A percentile compares a stretch with the other conserved stretches of the same genome.
Evolutionary conservation across 2,113 vertebrate species (phyloP).

Genomic region (Eleginops maclovinus): DNA sequence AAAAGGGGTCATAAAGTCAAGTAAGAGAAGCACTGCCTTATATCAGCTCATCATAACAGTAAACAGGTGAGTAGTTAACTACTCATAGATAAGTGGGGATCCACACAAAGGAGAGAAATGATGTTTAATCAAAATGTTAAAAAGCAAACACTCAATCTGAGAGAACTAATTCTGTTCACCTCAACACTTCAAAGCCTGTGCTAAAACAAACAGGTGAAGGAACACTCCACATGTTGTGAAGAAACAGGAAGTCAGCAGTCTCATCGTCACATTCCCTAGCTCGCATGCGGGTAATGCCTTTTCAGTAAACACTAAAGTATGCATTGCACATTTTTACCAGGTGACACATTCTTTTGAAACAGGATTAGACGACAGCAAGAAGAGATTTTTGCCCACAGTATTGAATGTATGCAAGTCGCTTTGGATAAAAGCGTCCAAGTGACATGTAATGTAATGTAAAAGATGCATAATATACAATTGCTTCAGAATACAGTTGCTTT

Average conservation of each 20-base stretch:
- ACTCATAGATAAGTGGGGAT: background rate
- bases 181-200: no score
- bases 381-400: no score
- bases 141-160: background rate
- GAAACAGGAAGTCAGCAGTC: background rate
- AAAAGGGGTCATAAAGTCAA: background rate
- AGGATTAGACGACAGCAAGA: background rate
- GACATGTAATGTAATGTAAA: no score
- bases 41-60: background rate
- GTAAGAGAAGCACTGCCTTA: background rate
- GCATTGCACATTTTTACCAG: constrained; percentile 23
- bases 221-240: background rate
- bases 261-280: constrained; percentile 35
- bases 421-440: no score
- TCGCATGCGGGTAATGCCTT: constrained; percentile 4
- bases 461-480: background rate
- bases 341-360: constrained; percentile 32
- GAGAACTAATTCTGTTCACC: background rate
- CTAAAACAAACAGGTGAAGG: background rate
- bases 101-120: background rate
- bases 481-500: constrained; percentile 35
- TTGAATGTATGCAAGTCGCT: no score
- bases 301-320: constrained; percentile 47
- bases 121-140: background rate
- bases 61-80: background rate